These are phyloP conservation scores for Diplodus puntazzo DNA, from an alignment of 2,797 vertebrate species.

Conservation along the genomic window DNA sequence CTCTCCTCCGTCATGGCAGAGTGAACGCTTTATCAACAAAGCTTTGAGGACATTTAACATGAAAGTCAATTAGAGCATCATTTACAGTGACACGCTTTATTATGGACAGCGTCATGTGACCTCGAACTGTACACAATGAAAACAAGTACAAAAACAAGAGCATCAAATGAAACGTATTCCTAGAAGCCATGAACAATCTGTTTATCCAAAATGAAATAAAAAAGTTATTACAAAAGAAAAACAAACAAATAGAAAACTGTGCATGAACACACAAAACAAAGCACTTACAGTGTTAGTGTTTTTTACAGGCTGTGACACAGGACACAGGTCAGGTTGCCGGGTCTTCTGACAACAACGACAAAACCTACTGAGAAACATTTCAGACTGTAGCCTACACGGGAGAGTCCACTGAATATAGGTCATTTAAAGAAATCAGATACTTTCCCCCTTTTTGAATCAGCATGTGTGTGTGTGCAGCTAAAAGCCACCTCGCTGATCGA, in stretches of 20 bases:
- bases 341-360: conserved; percentile 44
- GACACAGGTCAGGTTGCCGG: conserved; percentile 21
- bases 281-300: not conserved
- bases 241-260: not conserved
- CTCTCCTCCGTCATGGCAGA: not conserved
- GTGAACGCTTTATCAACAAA: not conserved
- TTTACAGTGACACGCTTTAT: conserved; percentile 54
- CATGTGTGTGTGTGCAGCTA: conserved; percentile 17
- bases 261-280: conserved; percentile 49
- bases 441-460: not conserved
- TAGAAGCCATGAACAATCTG: conserved; percentile 48
- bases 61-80: not conserved
- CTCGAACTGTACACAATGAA: conserved; percentile 52
- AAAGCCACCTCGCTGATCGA: conserved; percentile 36
- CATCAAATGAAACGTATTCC: conserved; percentile 26
- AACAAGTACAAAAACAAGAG: conserved; percentile 31
- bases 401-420: conserved; percentile 17
- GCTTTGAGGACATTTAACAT: conserved; percentile 13
- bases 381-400: conserved; percentile 26
- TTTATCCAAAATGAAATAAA: conserved; percentile 18
- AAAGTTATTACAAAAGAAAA: conserved; percentile 23
- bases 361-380: conserved; percentile 49
- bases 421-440: conserved; percentile 20
- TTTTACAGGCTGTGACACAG: conserved; percentile 28
- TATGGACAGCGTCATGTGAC: conserved; percentile 41